A percentile compares a stretch with the other conserved stretches of the same genome.
Conservation (phyloP, 2,888 invertebrate genomes). For the Cyaniris semiargus region DNA sequence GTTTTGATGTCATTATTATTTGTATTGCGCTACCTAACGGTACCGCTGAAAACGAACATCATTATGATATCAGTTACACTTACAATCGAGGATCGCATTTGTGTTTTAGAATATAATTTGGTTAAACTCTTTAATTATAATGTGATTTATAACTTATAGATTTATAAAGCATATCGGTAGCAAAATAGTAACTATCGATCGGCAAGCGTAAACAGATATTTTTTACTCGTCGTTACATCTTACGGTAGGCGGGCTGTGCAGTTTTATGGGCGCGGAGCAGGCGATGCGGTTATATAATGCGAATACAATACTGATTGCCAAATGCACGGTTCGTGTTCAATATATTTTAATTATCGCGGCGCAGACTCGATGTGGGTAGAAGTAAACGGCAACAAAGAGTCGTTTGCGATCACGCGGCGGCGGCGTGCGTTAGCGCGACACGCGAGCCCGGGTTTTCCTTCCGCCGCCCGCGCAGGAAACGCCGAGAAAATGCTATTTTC, state of each 20-base stretch:
- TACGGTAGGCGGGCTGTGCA: slow-evolving; percentile 4
- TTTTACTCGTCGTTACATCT: neutral
- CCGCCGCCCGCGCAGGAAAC: slow-evolving; percentile 72
- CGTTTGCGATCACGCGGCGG: slow-evolving; percentile 45
- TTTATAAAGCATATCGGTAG: neutral
- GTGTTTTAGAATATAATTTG: neutral
- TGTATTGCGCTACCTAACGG: neutral
- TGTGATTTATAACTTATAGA: neutral
- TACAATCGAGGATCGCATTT: neutral
- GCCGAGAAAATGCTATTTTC: slow-evolving; percentile 75
- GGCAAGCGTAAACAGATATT: neutral
- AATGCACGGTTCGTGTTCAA: slow-evolving; percentile 28
- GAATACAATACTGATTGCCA: slow-evolving; percentile 28
- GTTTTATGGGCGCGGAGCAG: neutral
- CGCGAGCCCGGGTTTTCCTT: slow-evolving; percentile 79
- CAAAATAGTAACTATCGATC: neutral
- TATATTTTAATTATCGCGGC: slow-evolving; percentile 28
- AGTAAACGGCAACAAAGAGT: slow-evolving; percentile 50
- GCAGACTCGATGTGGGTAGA: slow-evolving; percentile 43
- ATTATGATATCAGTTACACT: neutral
- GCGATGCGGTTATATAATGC: slow-evolving; percentile 7
- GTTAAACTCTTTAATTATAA: neutral
- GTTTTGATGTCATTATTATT: slow-evolving; percentile 18
- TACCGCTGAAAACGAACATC: neutral
- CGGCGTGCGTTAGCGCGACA: slow-evolving; percentile 53